Base-by-base conservation (phyloP, 2,113 vertebrate species). In the Prionailurus bengalensis region DNA sequence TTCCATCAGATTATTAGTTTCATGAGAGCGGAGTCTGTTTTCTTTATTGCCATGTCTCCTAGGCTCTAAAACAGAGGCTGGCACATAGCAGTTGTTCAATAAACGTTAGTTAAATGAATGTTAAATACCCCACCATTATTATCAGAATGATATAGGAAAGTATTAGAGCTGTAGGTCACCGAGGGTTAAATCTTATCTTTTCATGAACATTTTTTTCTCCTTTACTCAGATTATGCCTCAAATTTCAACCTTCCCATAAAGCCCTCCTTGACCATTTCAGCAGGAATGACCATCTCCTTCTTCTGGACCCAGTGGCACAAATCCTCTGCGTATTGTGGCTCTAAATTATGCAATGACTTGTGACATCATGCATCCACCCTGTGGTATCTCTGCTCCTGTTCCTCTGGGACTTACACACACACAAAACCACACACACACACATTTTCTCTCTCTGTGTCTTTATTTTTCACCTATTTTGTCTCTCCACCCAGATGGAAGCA, bases 381-480 rank as follows among this genome's bases (percentile, higher is more conserved):
- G 16, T 25, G 12, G 55, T 36, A 63, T 74, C 39, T 70, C 55
- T 31, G 53, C 15, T 71, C 29, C 70, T 36, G 7, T 51, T 81
- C 36, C 48, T 23, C 68, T 71, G 48, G 61, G 90, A 87, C 61
- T 73, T 73, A 84, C 27, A 29, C 48, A 82, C 27, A 39, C 19
- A 48, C 21, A 63, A 15, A 76, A n/a, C 55, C 17, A 51, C 78
- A 68, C 29, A 53, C 33, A 55, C 29, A 45, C 5, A 58, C 82
- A 79, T 39, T 21, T 25, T 65, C 16, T 16, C 25, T 65, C 53
- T 55, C 53, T 17, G 4, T 55, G 14, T 17, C 53, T 6, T 55
- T 94, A 87, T 23, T 89, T 97, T 86, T 90, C 53, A 96, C 33
- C 82, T 73, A 74, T 84, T 58, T 74, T 95, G 74, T 83, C 58